phyloP scores from a whole-genome alignment of 2,888 invertebrate genomes.

The Penaeus monodon region DNA sequence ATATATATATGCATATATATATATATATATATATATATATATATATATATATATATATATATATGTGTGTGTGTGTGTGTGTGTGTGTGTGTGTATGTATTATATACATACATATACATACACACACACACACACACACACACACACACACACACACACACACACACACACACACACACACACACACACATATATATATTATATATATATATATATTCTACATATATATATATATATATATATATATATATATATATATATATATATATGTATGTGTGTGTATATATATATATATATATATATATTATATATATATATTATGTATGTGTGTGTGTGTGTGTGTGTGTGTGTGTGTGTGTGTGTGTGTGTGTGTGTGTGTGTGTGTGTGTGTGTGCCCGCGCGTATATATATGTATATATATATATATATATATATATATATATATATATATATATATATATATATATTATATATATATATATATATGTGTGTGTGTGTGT shows the following conservation, averaged over 20 bases:
- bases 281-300: conserved; percentile 10
- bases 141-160: not conserved
- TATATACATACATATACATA: not conserved
- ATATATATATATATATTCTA: not conserved
- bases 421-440: not conserved
- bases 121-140: not conserved
- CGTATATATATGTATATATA: not conserved
- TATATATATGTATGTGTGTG: not conserved
- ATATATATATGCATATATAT: not conserved
- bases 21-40: conserved; percentile 1
- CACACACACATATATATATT: not conserved
- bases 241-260: conserved; percentile 3
- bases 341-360: not conserved
- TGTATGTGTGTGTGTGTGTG: not conserved
- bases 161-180: not conserved
- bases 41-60: not conserved
- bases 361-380: not conserved
- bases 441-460: not conserved
- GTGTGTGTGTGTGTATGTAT: not conserved
- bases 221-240: not conserved
- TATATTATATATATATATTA: not conserved
- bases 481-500: not conserved
- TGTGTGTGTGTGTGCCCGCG: not conserved
- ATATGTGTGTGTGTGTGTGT: not conserved
- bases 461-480: not conserved